phyloP scores from a whole-genome alignment of 2,113 vertebrate genomes.

The Carassius gibelio region DNA sequence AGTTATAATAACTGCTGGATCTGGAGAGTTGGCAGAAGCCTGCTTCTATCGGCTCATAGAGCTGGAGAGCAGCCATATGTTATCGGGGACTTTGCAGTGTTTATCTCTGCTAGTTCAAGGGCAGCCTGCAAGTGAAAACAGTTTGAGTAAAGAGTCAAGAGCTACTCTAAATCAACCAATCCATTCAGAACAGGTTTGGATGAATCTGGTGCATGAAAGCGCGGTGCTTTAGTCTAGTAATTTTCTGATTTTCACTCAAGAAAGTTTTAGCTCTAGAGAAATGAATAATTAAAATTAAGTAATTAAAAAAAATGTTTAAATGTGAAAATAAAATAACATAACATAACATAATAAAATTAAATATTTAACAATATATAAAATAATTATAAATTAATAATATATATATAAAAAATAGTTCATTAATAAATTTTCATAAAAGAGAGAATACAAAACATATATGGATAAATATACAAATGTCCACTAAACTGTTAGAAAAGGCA shows the following conservation, averaged over 20 bases:
- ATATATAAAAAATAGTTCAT: too few relatives aligned
- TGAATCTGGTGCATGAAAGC: background rate
- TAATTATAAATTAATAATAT: too few relatives aligned
- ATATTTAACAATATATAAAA: too few relatives aligned
- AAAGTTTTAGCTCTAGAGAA: background rate
- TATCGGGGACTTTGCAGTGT: constrained; percentile 31
- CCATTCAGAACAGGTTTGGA: background rate
- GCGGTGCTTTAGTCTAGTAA: background rate
- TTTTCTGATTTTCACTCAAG: background rate
- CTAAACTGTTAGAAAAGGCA: too few relatives aligned
- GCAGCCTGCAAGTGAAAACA: constrained; percentile 29
- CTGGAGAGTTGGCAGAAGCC: background rate
- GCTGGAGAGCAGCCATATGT: constrained; percentile 35
- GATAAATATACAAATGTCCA: too few relatives aligned
- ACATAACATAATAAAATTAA: too few relatives aligned
- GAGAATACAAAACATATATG: too few relatives aligned
- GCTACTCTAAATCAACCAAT: constrained; percentile 14
- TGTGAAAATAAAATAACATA: background rate
- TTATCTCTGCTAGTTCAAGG: constrained; percentile 55
- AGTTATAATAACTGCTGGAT: constrained; percentile 7
- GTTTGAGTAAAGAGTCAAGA: constrained; percentile 12
- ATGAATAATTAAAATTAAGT: background rate
- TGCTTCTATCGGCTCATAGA: background rate
- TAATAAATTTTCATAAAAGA: too few relatives aligned
- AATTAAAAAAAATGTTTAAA: background rate